phyloP scores from a whole-genome alignment of 2,888 invertebrate species.

The Dolichopus griseipennis region DNA sequence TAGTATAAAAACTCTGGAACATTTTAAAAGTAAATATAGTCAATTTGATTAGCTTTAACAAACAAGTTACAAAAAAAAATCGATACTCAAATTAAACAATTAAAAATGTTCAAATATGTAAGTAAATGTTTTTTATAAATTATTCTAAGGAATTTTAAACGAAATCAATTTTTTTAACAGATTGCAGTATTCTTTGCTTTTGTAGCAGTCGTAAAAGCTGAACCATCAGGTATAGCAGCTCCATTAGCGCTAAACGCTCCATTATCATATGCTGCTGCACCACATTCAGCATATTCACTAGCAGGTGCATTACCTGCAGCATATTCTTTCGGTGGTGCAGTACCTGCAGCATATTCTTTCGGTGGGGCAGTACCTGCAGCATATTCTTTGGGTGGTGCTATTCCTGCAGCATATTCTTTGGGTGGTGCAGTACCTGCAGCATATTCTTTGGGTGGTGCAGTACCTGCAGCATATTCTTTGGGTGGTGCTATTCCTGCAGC shows the following conservation, averaged over 20 bases:
- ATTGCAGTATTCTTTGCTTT: not conserved
- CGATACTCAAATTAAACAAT: not conserved
- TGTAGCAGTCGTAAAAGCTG: not conserved
- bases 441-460: not conserved
- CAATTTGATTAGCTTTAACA: not conserved
- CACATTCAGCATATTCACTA: not conserved
- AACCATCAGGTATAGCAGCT: not conserved
- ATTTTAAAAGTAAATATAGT: not conserved
- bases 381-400: too few species aligned
- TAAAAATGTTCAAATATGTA: slow-evolving; percentile 6
- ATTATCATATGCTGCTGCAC: too few species aligned
- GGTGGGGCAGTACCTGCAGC: not conserved
- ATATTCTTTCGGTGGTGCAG: not conserved
- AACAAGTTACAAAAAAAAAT: not conserved
- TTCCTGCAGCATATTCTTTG: too few species aligned
- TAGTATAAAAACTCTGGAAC: not conserved
- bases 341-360: not conserved
- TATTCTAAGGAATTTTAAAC: too few species aligned
- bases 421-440: too few species aligned
- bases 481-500: too few species aligned
- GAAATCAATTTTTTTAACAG: not conserved
- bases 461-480: not conserved
- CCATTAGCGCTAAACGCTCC: not conserved
- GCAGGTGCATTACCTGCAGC: not conserved
- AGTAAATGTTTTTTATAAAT: too few species aligned